Conservation (phyloP, 2,113 vertebrate genomes). For the Spea bombifrons region DNA sequence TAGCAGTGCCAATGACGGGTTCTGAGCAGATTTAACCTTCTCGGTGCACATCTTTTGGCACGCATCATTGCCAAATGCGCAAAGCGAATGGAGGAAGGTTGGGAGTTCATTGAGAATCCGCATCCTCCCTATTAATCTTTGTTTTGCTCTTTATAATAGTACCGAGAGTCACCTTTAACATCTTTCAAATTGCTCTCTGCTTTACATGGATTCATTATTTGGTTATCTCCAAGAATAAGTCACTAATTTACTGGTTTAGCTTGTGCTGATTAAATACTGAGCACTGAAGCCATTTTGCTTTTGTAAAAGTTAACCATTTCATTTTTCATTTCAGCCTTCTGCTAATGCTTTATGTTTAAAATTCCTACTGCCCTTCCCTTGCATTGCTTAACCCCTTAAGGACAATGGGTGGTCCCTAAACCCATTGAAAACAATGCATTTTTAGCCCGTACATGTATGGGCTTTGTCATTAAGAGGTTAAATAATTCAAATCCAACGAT, state of each 20-base stretch:
- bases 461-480: too few species aligned
- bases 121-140: conserved; percentile 25
- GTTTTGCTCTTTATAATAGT: neutral
- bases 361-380: too few species aligned
- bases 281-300: conserved; percentile 1
- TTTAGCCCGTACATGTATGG: too few species aligned
- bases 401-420: too few species aligned
- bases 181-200: conserved; percentile 7
- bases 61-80: conserved; percentile 22
- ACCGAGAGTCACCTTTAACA: neutral
- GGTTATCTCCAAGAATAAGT: conserved; percentile 16
- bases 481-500: too few species aligned
- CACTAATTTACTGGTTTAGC: conserved; percentile 7
- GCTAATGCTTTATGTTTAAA: too few species aligned
- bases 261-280: conserved; percentile 21
- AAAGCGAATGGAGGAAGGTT: conserved; percentile 20
- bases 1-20: conserved; percentile 28
- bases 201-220: conserved; percentile 9
- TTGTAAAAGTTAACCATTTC: conserved; percentile 12
- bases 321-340: neutral
- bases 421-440: too few species aligned
- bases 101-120: conserved; percentile 24
- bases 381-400: too few species aligned
- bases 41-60: conserved; percentile 27
- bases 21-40: conserved; percentile 43